Conservation (phyloP, 1,140 invertebrate genomes). For the Lepidotrigona ventralis region DNA sequence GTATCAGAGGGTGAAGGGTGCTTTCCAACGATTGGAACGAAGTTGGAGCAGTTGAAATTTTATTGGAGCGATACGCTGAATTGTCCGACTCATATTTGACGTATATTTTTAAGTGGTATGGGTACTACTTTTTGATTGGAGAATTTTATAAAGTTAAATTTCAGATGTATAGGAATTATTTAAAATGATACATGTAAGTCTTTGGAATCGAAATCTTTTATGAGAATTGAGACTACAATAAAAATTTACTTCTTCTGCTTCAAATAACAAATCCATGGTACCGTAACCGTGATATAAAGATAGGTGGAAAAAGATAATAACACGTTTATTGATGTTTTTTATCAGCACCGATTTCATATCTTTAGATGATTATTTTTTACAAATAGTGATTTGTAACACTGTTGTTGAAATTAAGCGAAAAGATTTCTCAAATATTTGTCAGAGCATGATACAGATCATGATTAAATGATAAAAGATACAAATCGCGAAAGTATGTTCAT, state of each 20-base stretch:
- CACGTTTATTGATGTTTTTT: background rate
- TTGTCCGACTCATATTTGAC: background rate
- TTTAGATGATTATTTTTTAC: background rate
- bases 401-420: background rate
- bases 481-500: background rate
- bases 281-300: background rate
- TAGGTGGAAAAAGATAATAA: background rate
- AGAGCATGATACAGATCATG: background rate
- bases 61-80: background rate
- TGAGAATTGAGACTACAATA: background rate
- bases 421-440: background rate
- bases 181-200: background rate
- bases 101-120: background rate
- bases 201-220: background rate
- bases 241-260: background rate
- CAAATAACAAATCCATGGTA: background rate
- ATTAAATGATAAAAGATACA: background rate
- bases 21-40: too few species aligned
- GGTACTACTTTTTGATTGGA: background rate
- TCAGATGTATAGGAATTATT: background rate
- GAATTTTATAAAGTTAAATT: background rate
- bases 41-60: background rate
- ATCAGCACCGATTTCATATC: background rate
- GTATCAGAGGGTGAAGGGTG: background rate
- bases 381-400: background rate